Base-by-base conservation (phyloP, 2,888 invertebrate genomes). In the Drosophila neonasuta region DNA sequence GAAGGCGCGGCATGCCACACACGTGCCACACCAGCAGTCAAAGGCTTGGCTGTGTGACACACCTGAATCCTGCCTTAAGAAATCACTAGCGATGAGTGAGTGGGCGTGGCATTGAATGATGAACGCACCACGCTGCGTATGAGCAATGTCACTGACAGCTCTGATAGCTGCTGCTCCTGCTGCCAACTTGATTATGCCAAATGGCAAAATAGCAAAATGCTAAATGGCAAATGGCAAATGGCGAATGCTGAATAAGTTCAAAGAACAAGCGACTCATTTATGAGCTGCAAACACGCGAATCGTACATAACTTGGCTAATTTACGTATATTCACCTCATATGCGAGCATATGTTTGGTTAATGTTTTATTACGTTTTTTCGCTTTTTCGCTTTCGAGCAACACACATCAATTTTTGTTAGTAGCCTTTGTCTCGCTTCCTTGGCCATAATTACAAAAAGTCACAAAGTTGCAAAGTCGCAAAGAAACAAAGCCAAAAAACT, bases 241-340 rank as follows among this genome's bases (percentile, higher is more conserved):
- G 45, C 17, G 30, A 57, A 36, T 65, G 32, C 11, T 34, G 15
- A 42, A 56, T 45, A 52, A 41, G 24, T 45, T 63, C 11, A 42
- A 8, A 34, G 42, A 54, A 62, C 36, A 34, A 57, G 44, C 54
- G 24, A 11, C 44, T 61, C 80, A 77, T 71, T 81, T 79, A 81
- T 86, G 52, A 39, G 29, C 10, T 5, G 5, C 0, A 29, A 49
- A 44, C 87, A 81, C 87, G 81, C 81, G 46, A 75, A 59, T 62
- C 52, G 59, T 68, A 66, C 82, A 87, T 81, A 81, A 73, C 36
- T 71, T 15, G 49, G 39, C 65, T 75, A 71, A 86, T 81, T 83
- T 80, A 74, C 62, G 55, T 56, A 72, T 48, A 36, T 51, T 46
- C 24, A 32, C 44, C 63, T 64, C 39, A 61, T 54, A 61, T 54